Evolutionary conservation across 2,888 invertebrate genomes (phyloP).

Genomic region (Drosophila trichaetosa): DNA sequence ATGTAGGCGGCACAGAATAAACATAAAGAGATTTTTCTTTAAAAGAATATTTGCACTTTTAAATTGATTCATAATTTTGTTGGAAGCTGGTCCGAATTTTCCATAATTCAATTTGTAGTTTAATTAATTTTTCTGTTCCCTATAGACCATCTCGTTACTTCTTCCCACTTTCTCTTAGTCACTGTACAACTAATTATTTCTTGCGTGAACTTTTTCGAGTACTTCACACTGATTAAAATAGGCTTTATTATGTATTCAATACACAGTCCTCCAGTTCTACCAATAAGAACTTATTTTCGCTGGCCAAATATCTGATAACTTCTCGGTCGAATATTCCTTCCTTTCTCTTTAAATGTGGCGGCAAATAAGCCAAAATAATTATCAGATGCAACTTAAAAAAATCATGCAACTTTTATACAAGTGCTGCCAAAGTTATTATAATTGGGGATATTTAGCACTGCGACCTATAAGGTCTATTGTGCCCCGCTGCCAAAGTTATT

Average conservation of each 20-base stretch:
- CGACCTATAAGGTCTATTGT: no score
- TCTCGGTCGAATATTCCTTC: background rate
- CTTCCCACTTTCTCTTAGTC: background rate
- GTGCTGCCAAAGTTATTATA: background rate
- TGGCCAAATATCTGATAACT: background rate
- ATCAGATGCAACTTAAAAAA: background rate
- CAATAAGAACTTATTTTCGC: background rate
- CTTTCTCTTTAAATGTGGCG: background rate
- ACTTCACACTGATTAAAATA: background rate
- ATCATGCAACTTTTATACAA: background rate
- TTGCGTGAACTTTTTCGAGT: background rate
- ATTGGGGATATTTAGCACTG: no score
- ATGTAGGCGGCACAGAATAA: background rate
- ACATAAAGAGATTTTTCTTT: background rate
- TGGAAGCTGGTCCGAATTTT: background rate
- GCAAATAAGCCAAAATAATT: background rate
- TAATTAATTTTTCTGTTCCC: background rate
- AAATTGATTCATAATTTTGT: background rate
- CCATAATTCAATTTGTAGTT: background rate
- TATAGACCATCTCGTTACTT: background rate
- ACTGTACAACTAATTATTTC: background rate
- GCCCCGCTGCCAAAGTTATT: background rate
- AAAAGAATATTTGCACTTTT: background rate
- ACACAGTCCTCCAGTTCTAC: background rate
- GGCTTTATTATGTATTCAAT: background rate